Evolutionary conservation across 2,113 vertebrate genomes (phyloP).

Genomic region (Paradoxurus hermaphroditus): DNA sequence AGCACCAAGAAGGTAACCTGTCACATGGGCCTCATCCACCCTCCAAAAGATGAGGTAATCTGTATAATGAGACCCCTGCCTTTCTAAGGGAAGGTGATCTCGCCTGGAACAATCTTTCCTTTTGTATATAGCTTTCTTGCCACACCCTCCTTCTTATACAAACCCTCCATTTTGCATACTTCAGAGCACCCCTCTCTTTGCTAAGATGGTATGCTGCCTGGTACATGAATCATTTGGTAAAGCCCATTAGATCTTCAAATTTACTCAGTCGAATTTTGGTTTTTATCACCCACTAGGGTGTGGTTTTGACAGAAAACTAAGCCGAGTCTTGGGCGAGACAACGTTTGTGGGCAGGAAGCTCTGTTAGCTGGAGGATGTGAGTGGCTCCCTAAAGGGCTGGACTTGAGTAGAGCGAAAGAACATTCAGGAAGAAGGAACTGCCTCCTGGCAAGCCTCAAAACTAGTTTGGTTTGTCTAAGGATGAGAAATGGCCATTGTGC

Average conservation of each 20-base stretch:
- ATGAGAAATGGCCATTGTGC: background rate
- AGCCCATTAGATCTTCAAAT: background rate
- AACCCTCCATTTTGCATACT: background rate
- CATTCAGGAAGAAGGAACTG: background rate
- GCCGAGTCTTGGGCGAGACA: too few relatives aligned
- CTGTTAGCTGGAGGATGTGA: background rate
- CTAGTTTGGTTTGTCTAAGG: background rate
- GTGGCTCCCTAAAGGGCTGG: background rate
- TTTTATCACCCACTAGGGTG: background rate
- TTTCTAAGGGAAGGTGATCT: too few relatives aligned
- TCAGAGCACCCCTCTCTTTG: background rate
- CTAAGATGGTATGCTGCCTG: background rate
- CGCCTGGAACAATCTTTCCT: background rate
- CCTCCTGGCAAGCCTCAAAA: background rate
- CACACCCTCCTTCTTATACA: background rate
- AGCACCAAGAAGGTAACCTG: background rate
- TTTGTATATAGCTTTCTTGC: background rate
- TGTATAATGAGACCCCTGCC: too few relatives aligned
- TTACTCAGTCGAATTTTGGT: background rate
- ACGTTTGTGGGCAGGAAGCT: background rate
- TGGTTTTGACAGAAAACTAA: background rate
- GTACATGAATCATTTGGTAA: background rate
- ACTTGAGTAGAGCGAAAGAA: background rate
- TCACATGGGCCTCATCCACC: background rate
- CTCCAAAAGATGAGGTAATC: too few relatives aligned